Conservation (phyloP, 2,113 vertebrate species). For the Anguilla rostrata region DNA sequence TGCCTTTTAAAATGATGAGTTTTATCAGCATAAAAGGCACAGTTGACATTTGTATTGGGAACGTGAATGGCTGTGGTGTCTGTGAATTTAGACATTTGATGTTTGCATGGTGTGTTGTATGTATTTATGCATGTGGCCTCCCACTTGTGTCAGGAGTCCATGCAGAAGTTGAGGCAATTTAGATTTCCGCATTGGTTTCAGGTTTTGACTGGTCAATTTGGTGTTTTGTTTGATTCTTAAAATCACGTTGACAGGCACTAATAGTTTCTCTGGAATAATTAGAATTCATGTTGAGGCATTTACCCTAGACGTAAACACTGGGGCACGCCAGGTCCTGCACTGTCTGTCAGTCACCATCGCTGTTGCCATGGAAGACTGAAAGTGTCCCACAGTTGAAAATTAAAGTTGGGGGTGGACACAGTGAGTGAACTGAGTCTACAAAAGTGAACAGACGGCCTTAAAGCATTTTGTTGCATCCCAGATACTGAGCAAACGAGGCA, state of each 20-base stretch:
- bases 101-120: neutral
- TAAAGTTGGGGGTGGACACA: neutral
- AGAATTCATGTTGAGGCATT: neutral
- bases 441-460: conserved; percentile 15
- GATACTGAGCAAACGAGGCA: conserved; percentile 7
- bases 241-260: neutral
- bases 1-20: neutral
- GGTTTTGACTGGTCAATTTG: neutral
- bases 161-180: neutral
- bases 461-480: neutral
- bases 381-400: conserved; percentile 20
- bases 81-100: too few species aligned
- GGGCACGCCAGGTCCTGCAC: neutral
- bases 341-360: neutral
- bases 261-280: neutral
- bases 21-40: neutral
- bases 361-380: conserved; percentile 19
- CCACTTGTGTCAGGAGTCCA: neutral
- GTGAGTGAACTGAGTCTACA: neutral
- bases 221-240: neutral
- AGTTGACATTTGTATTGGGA: neutral
- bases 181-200: neutral
- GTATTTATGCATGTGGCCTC: too few species aligned
- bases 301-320: neutral
- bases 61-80: neutral